Evolutionary conservation across 64 coral and sea anemone genomes (phyloP).

Genomic region (Dendronephthya gigantea): DNA sequence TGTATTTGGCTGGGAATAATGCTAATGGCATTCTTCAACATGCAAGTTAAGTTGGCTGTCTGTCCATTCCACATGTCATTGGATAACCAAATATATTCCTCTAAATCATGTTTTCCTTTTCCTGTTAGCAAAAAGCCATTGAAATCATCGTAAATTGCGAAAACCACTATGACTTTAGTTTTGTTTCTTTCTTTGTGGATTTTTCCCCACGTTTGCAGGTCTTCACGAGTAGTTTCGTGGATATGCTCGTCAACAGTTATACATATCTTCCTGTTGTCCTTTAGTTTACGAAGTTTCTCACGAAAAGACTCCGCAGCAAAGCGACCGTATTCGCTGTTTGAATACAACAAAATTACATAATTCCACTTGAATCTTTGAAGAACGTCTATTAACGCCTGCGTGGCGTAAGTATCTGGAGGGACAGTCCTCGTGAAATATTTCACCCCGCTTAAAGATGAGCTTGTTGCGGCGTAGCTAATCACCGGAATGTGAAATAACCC

Average conservation of each 20-base stretch:
- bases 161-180: background rate
- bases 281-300: background rate
- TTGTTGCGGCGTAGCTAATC: background rate
- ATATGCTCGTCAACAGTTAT: background rate
- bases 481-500: background rate
- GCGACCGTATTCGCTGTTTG: background rate
- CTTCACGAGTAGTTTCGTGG: background rate
- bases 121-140: background rate
- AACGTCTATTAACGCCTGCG: background rate
- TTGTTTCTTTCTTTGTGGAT: background rate
- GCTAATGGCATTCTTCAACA: background rate
- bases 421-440: background rate
- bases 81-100: background rate
- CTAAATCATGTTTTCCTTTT: background rate
- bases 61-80: background rate
- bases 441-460: background rate
- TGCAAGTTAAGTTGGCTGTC: background rate
- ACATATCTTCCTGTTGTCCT: background rate
- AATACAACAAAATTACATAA: background rate
- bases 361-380: background rate
- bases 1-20: background rate
- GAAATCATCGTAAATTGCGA: background rate
- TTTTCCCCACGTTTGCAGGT: background rate
- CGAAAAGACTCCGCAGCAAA: background rate
- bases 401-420: background rate